Conservation (phyloP, 2,888 invertebrate genomes). For the Conistra vaccinii region DNA sequence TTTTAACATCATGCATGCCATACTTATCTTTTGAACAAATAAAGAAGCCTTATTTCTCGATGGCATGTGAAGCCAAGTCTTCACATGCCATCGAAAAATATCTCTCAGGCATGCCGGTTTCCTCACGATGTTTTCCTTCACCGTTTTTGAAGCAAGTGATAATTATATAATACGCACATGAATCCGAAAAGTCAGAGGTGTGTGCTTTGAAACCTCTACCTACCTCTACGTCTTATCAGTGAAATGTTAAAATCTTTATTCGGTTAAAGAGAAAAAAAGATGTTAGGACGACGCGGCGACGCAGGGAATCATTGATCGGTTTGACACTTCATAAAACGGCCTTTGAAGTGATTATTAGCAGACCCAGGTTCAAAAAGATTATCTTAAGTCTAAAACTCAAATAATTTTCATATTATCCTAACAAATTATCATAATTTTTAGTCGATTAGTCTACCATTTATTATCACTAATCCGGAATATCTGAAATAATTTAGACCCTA, state of each 20-base stretch:
- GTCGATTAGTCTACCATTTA: slow-evolving; percentile 22
- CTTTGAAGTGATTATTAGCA: neutral
- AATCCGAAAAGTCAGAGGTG: no score
- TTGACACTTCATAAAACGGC: neutral
- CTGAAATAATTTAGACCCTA: slow-evolving; percentile 30
- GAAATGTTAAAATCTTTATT: neutral
- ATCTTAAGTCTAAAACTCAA: neutral
- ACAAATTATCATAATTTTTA: slow-evolving; percentile 22
- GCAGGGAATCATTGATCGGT: neutral
- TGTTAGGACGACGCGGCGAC: neutral
- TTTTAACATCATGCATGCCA: neutral
- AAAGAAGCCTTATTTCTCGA: neutral
- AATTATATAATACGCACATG: no score
- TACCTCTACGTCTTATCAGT: neutral
- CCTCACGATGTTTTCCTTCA: no score
- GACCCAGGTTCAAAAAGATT: neutral
- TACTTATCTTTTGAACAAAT: neutral
- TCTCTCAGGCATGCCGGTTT: no score
- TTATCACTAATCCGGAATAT: slow-evolving; percentile 34
- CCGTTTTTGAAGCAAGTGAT: no score
- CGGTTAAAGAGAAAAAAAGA: neutral
- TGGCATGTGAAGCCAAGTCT: no score
- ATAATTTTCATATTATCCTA: slow-evolving; percentile 9
- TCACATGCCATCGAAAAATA: no score
- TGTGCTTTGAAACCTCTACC: no score